phyloP scores from a whole-genome alignment of 2,888 invertebrate genomes.

The Machimus atricapillus region DNA sequence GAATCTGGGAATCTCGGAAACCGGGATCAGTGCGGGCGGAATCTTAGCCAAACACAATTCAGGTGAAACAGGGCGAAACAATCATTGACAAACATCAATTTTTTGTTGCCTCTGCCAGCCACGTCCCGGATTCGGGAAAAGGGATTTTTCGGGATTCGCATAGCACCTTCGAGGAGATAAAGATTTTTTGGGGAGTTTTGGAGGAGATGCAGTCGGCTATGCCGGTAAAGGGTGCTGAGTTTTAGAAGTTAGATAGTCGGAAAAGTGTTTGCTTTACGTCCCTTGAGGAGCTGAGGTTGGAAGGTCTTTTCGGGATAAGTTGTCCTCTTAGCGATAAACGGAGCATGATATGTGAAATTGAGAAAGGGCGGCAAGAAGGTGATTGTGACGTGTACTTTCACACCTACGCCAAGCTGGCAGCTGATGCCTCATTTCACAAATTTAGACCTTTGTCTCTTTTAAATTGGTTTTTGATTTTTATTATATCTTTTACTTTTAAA shows the following conservation, averaged over 20 bases:
- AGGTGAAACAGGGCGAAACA: slow-evolving; percentile 12
- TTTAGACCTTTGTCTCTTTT: background rate
- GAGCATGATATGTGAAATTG: background rate
- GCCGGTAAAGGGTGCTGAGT: background rate
- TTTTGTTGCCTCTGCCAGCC: background rate
- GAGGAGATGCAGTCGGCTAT: background rate
- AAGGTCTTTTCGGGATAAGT: background rate
- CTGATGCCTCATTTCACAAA: background rate
- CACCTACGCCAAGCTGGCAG: background rate
- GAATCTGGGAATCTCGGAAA: background rate
- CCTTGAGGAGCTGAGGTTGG: background rate
- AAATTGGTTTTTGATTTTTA: background rate
- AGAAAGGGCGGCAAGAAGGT: background rate
- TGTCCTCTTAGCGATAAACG: background rate
- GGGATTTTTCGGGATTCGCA: background rate
- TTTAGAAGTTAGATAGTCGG: background rate
- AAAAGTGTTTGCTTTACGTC: background rate
- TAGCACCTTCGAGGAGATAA: background rate
- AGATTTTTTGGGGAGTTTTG: background rate
- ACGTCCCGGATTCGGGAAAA: background rate
- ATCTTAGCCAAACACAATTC: background rate
- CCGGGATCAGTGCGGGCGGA: background rate
- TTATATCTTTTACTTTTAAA: background rate
- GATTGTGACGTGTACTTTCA: background rate
- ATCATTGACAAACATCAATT: slow-evolving; percentile 4